Percentiles rank a stretch among this genome's conserved stretches.
phyloP scores from a whole-genome alignment of 2,113 vertebrate genomes.

The Procavia capensis region DNA sequence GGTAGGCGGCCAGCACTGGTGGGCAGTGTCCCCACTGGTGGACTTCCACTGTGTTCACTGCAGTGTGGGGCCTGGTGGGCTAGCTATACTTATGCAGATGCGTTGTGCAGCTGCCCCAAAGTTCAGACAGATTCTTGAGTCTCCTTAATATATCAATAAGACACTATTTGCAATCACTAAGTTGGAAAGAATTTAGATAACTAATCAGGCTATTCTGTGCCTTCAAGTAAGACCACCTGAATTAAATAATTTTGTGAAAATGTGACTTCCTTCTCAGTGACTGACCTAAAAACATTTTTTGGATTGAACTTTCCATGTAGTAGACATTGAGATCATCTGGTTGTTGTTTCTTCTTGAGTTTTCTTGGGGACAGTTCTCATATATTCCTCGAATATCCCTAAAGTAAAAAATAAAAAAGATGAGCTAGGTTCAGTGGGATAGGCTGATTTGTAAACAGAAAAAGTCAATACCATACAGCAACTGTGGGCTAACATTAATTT shows the following conservation, averaged over 20 bases:
- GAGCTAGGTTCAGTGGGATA: neutral
- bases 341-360: too few relatives aligned
- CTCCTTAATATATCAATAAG: neutral
- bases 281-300: neutral
- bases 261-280: neutral
- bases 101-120: neutral
- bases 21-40: neutral
- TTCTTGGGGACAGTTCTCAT: too few relatives aligned
- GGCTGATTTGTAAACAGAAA: neutral
- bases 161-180: neutral
- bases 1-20: too few relatives aligned
- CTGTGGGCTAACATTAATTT: constrained; percentile 19
- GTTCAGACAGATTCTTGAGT: neutral
- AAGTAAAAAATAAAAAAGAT: neutral
- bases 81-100: neutral
- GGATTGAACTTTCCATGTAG: neutral
- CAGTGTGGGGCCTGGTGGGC: neutral
- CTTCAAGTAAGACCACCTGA: neutral
- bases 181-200: constrained; percentile 8
- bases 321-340: neutral
- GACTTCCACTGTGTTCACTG: neutral
- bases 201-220: neutral
- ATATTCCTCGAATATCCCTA: neutral
- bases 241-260: constrained; percentile 27
- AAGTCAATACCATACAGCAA: neutral